These are phyloP conservation scores for Rhodinocichla rosea DNA, from an alignment of 2,113 vertebrate genomes.

Conservation along the genomic window DNA sequence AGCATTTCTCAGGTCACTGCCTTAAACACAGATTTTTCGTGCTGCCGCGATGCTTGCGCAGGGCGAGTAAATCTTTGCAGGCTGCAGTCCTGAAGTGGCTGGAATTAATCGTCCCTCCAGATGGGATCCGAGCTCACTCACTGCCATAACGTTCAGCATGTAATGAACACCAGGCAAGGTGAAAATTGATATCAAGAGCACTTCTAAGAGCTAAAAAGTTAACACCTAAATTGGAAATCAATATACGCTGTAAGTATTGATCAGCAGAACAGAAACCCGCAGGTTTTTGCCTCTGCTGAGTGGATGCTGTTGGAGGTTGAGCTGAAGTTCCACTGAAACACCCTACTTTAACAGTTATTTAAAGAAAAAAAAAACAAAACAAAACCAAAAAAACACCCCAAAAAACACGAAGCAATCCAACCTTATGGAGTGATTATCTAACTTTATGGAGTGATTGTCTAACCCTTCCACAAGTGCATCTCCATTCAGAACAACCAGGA, in stretches of 20 bases:
- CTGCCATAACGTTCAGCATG: not conserved
- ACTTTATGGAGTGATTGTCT: not conserved
- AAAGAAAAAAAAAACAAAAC: too few species aligned
- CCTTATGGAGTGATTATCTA: not conserved
- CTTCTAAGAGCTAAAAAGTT: constrained; percentile 41
- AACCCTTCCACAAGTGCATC: not conserved
- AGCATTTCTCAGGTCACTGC: constrained; percentile 64
- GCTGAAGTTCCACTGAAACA: not conserved
- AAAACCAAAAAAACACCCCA: too few species aligned
- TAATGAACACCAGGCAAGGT: constrained; percentile 35
- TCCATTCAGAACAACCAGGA: not conserved
- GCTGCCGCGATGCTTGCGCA: constrained; percentile 22
- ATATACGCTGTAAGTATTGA: constrained; percentile 21
- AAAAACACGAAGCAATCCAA: not conserved
- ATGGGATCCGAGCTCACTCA: not conserved
- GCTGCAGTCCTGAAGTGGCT: not conserved
- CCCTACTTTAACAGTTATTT: not conserved
- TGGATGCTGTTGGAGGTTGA: not conserved
- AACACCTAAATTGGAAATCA: constrained; percentile 59
- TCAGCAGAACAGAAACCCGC: not conserved
- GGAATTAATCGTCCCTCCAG: constrained; percentile 2
- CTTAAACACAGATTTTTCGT: constrained; percentile 50
- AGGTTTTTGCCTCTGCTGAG: not conserved
- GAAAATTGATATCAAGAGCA: constrained; percentile 35
- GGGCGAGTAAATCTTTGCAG: constrained; percentile 48